Evolutionary conservation across 1,140 invertebrate genomes (phyloP).

Genomic region (Pachypeltis micranthus): DNA sequence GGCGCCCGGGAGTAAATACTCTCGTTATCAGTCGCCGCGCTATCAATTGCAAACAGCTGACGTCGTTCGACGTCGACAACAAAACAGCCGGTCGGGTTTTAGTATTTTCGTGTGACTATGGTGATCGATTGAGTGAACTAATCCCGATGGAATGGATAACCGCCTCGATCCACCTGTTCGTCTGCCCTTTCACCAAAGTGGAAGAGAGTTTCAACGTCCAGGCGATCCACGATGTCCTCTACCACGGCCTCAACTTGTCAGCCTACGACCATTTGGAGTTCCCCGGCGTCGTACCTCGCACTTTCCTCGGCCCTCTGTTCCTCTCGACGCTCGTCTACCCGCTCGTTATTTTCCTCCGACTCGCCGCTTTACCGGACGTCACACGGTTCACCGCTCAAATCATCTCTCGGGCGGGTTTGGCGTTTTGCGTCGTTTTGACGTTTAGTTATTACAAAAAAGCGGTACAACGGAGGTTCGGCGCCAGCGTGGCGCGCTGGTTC

Average conservation of each 20-base stretch:
- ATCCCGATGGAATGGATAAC: conserved; percentile 37
- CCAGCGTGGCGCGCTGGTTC: conserved; percentile 66
- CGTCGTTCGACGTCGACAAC: too few species aligned
- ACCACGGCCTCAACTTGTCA: conserved; percentile 68
- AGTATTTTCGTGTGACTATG: too few species aligned
- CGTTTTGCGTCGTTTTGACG: conserved; percentile 55
- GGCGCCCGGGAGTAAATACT: too few species aligned
- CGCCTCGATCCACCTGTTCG: conserved; percentile 62
- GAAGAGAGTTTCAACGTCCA: conserved; percentile 99
- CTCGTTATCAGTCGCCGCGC: too few species aligned
- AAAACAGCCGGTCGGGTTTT: too few species aligned
- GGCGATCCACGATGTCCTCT: conserved; percentile 94
- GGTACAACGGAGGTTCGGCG: conserved; percentile 64
- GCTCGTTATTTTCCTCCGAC: conserved; percentile 52
- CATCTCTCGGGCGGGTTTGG: conserved; percentile 75
- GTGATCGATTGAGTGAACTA: too few species aligned
- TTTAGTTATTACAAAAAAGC: conserved; percentile 60
- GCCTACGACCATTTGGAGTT: conserved; percentile 97
- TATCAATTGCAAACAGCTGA: too few species aligned
- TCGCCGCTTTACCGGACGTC: conserved; percentile 42
- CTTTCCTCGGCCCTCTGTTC: conserved; percentile 86
- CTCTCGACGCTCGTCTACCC: conserved; percentile 70
- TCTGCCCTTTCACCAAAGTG: conserved; percentile 96
- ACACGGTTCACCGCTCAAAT: conserved; percentile 78
- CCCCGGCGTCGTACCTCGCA: conserved; percentile 94